Percentiles rank a stretch among this genome's conserved stretches.
These are phyloP conservation scores for Sitophilus oryzae DNA, from an alignment of 1,140 invertebrate genomes.

Conservation along the genomic window DNA sequence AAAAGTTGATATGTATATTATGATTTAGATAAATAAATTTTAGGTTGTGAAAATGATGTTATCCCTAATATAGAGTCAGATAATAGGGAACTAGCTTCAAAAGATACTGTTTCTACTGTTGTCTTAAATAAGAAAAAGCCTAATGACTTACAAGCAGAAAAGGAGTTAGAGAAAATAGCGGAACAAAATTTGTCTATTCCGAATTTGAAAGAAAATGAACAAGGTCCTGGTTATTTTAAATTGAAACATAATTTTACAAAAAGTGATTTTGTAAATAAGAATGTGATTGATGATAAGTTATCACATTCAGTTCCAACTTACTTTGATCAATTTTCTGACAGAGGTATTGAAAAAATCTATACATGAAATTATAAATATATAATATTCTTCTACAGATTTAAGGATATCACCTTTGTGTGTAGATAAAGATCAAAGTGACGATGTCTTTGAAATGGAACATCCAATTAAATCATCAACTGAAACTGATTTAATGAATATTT, in stretches of 20 bases:
- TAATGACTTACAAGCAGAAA: no score
- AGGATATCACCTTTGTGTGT: no score
- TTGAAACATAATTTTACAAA: constrained; percentile 31
- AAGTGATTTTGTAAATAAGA: constrained; percentile 57
- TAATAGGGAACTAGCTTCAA: no score
- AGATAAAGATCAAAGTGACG: constrained; percentile 15
- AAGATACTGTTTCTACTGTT: no score
- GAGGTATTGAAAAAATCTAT: constrained; percentile 6
- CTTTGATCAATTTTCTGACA: constrained; percentile 25
- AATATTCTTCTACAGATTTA: no score
- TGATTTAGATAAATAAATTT: no score
- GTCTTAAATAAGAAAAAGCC: no score
- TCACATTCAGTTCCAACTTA: constrained; percentile 30
- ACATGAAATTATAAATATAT: background rate
- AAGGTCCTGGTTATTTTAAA: background rate
- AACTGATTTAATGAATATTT: constrained; percentile 41
- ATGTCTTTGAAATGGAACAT: constrained; percentile 39
- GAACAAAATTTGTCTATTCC: background rate
- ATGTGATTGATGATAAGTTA: constrained; percentile 38
- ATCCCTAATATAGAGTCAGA: constrained; percentile 14
- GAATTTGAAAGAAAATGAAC: background rate
- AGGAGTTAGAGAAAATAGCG: constrained; percentile 3
- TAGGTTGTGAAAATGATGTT: constrained; percentile 42
- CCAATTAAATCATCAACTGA: constrained; percentile 33
- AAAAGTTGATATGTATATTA: no score